These are phyloP conservation scores for Tinea trinotella DNA, from an alignment of 2,888 invertebrate genomes.

Conservation along the genomic window DNA sequence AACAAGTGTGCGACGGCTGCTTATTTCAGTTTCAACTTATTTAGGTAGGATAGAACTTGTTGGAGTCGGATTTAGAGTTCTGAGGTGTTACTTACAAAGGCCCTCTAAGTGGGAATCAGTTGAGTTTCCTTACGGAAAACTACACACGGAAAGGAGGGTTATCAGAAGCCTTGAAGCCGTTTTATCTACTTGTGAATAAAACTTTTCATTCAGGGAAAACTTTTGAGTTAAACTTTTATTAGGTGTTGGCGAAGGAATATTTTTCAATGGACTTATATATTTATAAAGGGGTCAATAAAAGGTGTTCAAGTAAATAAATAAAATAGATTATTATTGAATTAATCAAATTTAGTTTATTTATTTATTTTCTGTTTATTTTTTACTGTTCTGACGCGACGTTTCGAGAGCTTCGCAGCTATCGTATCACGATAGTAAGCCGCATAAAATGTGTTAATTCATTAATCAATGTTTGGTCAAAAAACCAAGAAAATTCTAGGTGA, in stretches of 20 bases:
- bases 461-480: too few species aligned
- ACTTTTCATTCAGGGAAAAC: not conserved
- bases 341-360: too few species aligned
- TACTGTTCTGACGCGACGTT: too few species aligned
- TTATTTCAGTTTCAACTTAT: slow-evolving; percentile 61
- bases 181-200: not conserved
- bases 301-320: too few species aligned
- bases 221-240: not conserved
- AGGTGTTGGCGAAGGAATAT: not conserved
- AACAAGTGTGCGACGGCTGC: slow-evolving; percentile 51
- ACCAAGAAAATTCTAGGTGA: too few species aligned
- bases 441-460: too few species aligned
- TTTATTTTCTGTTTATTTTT: too few species aligned
- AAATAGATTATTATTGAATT: too few species aligned
- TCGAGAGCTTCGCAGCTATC: too few species aligned
- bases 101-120: slow-evolving; percentile 10
- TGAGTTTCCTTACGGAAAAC: not conserved
- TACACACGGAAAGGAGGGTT: not conserved
- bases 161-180: not conserved
- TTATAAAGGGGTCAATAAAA: too few species aligned
- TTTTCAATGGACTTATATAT: not conserved
- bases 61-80: slow-evolving; percentile 49
- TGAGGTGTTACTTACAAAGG: slow-evolving; percentile 29
- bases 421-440: too few species aligned
- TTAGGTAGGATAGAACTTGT: slow-evolving; percentile 53